Conservation (phyloP, 1,140 invertebrate genomes). For the Drosophila murphyi region DNA sequence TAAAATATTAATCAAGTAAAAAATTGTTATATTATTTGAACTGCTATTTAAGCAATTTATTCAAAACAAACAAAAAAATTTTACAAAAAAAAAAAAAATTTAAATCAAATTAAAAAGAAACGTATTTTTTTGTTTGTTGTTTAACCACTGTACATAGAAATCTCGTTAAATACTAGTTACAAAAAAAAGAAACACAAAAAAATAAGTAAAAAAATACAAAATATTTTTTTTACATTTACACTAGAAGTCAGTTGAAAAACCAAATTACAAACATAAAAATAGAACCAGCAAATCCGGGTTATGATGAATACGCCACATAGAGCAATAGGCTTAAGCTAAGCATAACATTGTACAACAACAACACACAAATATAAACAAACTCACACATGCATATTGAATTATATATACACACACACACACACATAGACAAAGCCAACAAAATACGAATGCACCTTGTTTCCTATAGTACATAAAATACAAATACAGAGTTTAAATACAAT, state of each 20-base stretch:
- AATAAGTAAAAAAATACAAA: slow-evolving; percentile 36
- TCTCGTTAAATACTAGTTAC: slow-evolving; percentile 78
- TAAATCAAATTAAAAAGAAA: slow-evolving; percentile 31
- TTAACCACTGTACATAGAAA: slow-evolving; percentile 68
- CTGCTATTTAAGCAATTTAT: slow-evolving; percentile 44
- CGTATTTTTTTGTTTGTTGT: slow-evolving; percentile 35
- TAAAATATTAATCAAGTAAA: slow-evolving; percentile 36
- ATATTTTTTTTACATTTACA: slow-evolving; percentile 55
- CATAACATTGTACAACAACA: slow-evolving; percentile 59
- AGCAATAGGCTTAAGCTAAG: slow-evolving; percentile 70
- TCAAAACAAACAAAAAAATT: slow-evolving; percentile 17
- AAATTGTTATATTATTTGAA: slow-evolving; percentile 43
- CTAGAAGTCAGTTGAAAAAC: slow-evolving; percentile 16
- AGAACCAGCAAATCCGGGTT: slow-evolving; percentile 20
- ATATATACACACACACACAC: slow-evolving; percentile 37
- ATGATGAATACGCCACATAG: slow-evolving; percentile 40
- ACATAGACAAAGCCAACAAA: slow-evolving; percentile 39
- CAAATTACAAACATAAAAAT: slow-evolving; percentile 49
- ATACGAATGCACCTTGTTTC: slow-evolving; percentile 72
- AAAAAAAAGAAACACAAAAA: slow-evolving; percentile 32
- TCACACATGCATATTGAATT: slow-evolving; percentile 22
- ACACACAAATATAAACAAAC: slow-evolving; percentile 57
- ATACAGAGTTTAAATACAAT: slow-evolving; percentile 46
- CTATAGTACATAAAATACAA: slow-evolving; percentile 65
- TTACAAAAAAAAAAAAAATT: slow-evolving; percentile 19